A percentile compares a stretch with the other conserved stretches of the same genome.
Evolutionary conservation across 2,888 invertebrate species (phyloP).

Genomic region (Rhopalosiphum nymphaeae): DNA sequence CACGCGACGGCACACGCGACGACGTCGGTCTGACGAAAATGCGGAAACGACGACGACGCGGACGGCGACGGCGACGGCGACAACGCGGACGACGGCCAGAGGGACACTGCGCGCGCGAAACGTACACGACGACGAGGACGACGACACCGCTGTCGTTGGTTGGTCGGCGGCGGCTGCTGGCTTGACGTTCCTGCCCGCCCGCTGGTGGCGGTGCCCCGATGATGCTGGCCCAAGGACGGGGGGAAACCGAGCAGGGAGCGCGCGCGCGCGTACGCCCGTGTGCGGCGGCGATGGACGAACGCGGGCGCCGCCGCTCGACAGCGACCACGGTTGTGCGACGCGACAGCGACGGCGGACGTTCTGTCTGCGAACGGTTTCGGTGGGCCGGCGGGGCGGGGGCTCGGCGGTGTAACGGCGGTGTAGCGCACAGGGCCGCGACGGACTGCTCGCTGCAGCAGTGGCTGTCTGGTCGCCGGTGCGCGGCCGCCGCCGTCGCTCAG

Average conservation of each 20-base stretch:
- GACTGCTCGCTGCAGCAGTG: slow-evolving; percentile 57
- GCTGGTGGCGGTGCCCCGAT: background rate
- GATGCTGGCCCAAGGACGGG: background rate
- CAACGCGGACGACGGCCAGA: slow-evolving; percentile 45
- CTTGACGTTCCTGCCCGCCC: background rate
- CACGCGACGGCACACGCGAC: slow-evolving; percentile 9
- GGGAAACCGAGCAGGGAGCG: background rate
- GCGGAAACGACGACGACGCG: slow-evolving; percentile 13
- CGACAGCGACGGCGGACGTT: slow-evolving; percentile 8
- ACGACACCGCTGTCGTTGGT: slow-evolving; percentile 15
- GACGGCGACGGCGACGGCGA: background rate
- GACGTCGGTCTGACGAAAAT: background rate
- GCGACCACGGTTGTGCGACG: background rate
- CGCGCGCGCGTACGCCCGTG: background rate
- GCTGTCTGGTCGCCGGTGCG: slow-evolving; percentile 60
- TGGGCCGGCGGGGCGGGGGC: background rate
- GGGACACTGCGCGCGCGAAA: slow-evolving; percentile 48
- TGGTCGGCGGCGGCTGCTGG: background rate
- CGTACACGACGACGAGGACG: background rate
- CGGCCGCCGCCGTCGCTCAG: slow-evolving; percentile 17
- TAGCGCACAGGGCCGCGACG: slow-evolving; percentile 60
- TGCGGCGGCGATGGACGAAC: background rate
- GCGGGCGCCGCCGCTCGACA: background rate
- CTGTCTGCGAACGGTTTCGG: background rate
- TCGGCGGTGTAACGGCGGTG: slow-evolving; percentile 2